A percentile compares a stretch with the other conserved stretches of the same genome.
phyloP scores from a whole-genome alignment of 2,113 vertebrate species.

The Podilymbus podiceps region DNA sequence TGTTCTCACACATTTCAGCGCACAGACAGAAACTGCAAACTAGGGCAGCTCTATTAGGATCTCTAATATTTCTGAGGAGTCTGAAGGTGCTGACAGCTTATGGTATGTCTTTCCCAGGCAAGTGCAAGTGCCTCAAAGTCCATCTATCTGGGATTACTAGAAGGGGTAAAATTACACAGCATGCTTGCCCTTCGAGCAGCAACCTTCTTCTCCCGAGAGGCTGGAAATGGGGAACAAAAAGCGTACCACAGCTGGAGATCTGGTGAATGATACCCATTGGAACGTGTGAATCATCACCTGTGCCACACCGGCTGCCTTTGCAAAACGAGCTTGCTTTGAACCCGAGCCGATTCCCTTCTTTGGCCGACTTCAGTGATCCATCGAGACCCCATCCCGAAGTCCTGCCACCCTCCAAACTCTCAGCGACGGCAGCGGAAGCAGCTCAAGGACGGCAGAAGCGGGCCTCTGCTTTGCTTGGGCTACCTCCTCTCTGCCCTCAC shows the following conservation, averaged over 20 bases:
- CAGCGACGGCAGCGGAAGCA: accelerated
- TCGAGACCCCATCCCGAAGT: not conserved
- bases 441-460: not conserved
- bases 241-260: not conserved
- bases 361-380: not conserved
- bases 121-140: conserved; percentile 54
- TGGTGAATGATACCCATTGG: not conserved
- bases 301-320: not conserved
- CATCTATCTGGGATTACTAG: conserved; percentile 23
- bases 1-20: conserved; percentile 19
- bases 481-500: accelerated
- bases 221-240: not conserved
- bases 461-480: not conserved
- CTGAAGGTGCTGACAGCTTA: conserved; percentile 60
- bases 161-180: conserved; percentile 47
- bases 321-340: not conserved
- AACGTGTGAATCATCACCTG: not conserved
- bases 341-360: not conserved
- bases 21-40: conserved; percentile 21
- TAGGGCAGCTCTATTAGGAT: not conserved
- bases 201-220: not conserved
- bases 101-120: conserved; percentile 41
- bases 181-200: not conserved
- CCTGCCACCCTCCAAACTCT: not conserved
- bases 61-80: conserved; percentile 46